These are phyloP conservation scores for Adrianichthys oophorus DNA, from an alignment of 2,797 vertebrate genomes.

Conservation along the genomic window DNA sequence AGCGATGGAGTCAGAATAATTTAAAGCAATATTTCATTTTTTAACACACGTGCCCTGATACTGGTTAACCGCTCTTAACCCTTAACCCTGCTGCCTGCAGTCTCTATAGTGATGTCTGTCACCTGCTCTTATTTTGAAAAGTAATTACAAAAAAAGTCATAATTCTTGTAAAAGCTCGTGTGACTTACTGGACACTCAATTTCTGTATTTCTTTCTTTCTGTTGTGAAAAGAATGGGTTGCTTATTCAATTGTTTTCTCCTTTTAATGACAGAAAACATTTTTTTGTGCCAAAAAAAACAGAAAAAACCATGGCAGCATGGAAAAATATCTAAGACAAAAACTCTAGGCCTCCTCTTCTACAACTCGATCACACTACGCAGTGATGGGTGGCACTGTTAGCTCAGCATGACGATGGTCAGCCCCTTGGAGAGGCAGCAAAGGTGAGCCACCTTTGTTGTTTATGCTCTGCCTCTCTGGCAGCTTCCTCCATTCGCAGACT, in stretches of 20 bases:
- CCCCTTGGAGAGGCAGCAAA: slow-evolving; percentile 62
- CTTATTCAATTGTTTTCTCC: background rate
- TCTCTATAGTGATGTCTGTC: slow-evolving; percentile 29
- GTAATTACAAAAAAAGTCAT: slow-evolving; percentile 18
- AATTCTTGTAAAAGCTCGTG: background rate
- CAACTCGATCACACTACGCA: slow-evolving; percentile 28
- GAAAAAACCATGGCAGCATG: background rate
- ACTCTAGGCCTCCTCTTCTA: slow-evolving; percentile 14
- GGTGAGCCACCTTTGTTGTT: slow-evolving; percentile 77
- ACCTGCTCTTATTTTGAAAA: slow-evolving; percentile 20
- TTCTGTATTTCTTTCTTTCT: background rate
- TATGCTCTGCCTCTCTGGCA: slow-evolving; percentile 69
- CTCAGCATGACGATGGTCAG: slow-evolving; percentile 66
- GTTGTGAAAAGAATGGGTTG: background rate
- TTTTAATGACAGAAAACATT: background rate
- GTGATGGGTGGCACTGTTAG: slow-evolving; percentile 66
- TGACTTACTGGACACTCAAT: slow-evolving; percentile 4
- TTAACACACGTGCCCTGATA: slow-evolving; percentile 7
- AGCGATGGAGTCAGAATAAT: slow-evolving; percentile 60
- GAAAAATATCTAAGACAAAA: slow-evolving; percentile 10
- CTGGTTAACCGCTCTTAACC: slow-evolving; percentile 32
- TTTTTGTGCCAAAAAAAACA: background rate
- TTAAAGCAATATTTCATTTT: slow-evolving; percentile 56
- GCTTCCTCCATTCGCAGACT: slow-evolving; percentile 63
- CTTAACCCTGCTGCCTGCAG: background rate